Evolutionary conservation across 2,797 vertebrate species (phyloP).

Genomic region (Heteromormyrus szaboi): DNA sequence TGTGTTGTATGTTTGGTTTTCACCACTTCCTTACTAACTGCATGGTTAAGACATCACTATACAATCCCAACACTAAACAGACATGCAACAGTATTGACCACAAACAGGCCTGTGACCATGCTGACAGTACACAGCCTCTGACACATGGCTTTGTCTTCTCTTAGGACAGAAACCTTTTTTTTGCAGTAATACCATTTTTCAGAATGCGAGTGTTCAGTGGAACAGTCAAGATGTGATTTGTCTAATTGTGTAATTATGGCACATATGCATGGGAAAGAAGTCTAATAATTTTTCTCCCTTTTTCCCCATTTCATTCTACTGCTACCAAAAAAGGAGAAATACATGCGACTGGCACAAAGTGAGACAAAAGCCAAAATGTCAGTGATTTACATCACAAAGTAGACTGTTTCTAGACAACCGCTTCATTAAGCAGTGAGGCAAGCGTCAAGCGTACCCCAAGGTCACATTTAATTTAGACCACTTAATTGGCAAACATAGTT

Average conservation of each 20-base stretch:
- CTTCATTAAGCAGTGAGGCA: constrained; percentile 73
- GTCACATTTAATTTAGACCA: constrained; percentile 99
- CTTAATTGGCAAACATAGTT: constrained; percentile 99
- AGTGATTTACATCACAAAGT: constrained; percentile 69
- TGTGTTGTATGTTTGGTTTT: background rate
- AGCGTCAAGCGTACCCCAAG: constrained; percentile 85
- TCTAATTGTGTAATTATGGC: constrained; percentile 21
- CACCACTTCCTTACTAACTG: background rate
- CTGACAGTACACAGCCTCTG: background rate
- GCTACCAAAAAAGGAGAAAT: constrained; percentile 37
- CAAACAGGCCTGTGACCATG: background rate
- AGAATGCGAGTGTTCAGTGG: constrained; percentile 39
- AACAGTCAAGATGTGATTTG: constrained; percentile 35
- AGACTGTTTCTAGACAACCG: constrained; percentile 59
- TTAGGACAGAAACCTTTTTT: background rate
- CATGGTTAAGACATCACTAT: background rate
- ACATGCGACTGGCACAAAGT: constrained; percentile 29
- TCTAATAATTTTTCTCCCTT: constrained; percentile 28
- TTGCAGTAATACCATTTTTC: background rate
- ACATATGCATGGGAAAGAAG: constrained; percentile 24
- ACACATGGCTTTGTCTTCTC: background rate
- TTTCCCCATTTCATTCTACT: constrained; percentile 21
- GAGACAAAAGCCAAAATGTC: constrained; percentile 42
- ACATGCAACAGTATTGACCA: background rate
- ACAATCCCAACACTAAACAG: background rate